These are phyloP conservation scores for Calidris pugnax DNA, from an alignment of 2,113 vertebrate genomes.

Conservation along the genomic window DNA sequence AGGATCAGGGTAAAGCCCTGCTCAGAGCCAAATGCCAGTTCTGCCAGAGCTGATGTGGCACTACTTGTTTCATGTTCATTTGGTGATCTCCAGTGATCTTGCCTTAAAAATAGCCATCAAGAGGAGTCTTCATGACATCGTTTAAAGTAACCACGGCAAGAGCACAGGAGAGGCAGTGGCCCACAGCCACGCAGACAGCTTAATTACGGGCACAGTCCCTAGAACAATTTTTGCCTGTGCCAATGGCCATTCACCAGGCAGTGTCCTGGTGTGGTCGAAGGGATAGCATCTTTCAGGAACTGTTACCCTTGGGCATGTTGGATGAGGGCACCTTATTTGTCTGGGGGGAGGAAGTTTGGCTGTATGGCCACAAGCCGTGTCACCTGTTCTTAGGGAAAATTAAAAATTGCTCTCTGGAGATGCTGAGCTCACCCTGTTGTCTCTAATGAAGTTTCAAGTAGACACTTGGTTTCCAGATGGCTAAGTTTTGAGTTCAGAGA, in stretches of 20 bases:
- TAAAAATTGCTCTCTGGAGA: not conserved
- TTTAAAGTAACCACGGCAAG: not conserved
- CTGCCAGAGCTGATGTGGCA: not conserved
- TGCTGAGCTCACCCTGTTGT: not conserved
- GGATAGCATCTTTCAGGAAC: accelerated
- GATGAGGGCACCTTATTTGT: not conserved
- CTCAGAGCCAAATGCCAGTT: not conserved
- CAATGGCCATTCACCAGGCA: not conserved
- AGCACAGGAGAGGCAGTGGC: not conserved
- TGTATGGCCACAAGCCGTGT: not conserved
- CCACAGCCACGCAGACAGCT: not conserved
- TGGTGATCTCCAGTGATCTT: not conserved
- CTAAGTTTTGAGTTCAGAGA: not conserved
- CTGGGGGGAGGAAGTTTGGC: not conserved
- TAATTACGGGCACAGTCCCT: not conserved
- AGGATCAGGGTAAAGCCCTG: not conserved
- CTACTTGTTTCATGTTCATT: too few species aligned
- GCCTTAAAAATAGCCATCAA: not conserved
- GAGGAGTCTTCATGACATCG: not conserved
- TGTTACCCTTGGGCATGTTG: accelerated
- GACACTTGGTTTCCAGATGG: accelerated
- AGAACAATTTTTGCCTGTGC: not conserved
- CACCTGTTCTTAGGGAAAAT: not conserved
- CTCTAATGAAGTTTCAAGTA: not conserved
- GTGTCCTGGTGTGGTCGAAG: not conserved